Percentiles rank a stretch among this genome's conserved stretches.
phyloP scores from a whole-genome alignment of 2,113 vertebrate species.

The Oriolus oriolus region DNA sequence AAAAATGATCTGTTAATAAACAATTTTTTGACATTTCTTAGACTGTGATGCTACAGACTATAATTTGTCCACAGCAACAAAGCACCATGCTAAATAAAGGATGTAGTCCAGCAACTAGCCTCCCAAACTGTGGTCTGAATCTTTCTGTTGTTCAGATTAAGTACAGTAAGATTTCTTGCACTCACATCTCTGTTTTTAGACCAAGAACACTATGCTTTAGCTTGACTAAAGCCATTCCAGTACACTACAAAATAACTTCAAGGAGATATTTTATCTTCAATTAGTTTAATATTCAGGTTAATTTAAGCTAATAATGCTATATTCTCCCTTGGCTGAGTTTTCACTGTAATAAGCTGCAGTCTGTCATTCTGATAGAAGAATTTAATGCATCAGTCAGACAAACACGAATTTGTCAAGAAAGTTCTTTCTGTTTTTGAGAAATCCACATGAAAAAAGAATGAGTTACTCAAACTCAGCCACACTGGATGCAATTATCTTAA shows the following conservation, averaged over 20 bases:
- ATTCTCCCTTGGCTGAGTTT: neutral
- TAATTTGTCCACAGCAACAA: neutral
- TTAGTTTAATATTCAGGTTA: neutral
- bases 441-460: neutral
- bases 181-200: neutral
- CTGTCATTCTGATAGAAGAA: neutral
- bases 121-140: neutral
- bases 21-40: neutral
- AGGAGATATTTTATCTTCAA: neutral
- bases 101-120: neutral
- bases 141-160: neutral
- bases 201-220: neutral
- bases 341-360: neutral
- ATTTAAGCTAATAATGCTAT: neutral
- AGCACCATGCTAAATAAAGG: neutral
- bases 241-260: neutral
- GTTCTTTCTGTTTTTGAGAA: neutral
- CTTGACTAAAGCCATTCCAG: neutral
- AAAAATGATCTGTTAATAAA: neutral
- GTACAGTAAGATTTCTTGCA: neutral
- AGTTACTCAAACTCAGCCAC: neutral
- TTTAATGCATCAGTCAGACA: neutral
- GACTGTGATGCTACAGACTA: neutral
- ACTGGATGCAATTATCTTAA: neutral
- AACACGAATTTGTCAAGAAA: neutral